phyloP scores from a whole-genome alignment of 2,888 invertebrate genomes.

The Chaetogeoica ovagalla region DNA sequence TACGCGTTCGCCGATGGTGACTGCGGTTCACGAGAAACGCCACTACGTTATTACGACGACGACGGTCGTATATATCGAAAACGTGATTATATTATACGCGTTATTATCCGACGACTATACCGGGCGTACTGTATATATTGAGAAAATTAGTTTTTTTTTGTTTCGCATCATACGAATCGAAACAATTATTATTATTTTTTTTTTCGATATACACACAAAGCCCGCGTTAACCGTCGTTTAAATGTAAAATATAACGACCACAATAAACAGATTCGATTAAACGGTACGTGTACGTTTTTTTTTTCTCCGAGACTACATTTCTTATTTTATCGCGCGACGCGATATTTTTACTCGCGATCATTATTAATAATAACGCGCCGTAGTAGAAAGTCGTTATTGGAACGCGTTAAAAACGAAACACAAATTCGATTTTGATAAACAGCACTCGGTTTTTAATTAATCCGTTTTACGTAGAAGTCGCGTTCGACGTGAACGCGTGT shows the following conservation, averaged over 20 bases:
- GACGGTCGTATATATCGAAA: conserved; percentile 30
- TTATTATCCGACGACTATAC: not conserved
- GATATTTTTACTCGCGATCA: no score
- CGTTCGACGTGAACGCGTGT: no score
- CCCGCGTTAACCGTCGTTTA: not conserved
- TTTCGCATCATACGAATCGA: not conserved
- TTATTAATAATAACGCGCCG: no score
- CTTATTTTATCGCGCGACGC: no score
- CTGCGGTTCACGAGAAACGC: conserved; percentile 12
- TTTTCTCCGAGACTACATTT: no score
- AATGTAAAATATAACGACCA: conserved; percentile 27
- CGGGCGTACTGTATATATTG: not conserved
- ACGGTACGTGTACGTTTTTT: no score
- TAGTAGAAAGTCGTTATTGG: no score
- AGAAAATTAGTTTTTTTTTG: conserved; percentile 20
- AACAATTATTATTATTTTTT: conserved; percentile 16
- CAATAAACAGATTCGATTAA: conserved; percentile 18
- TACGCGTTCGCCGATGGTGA: not conserved
- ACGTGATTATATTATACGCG: conserved; percentile 16
- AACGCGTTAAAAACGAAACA: no score
- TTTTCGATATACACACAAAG: no score
- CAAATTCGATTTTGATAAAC: no score
- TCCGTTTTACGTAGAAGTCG: no score
- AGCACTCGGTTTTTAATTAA: no score
- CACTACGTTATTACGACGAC: conserved; percentile 16